phyloP scores from a whole-genome alignment of 2,797 vertebrate species.

The Triplophysa yarkandensis region DNA sequence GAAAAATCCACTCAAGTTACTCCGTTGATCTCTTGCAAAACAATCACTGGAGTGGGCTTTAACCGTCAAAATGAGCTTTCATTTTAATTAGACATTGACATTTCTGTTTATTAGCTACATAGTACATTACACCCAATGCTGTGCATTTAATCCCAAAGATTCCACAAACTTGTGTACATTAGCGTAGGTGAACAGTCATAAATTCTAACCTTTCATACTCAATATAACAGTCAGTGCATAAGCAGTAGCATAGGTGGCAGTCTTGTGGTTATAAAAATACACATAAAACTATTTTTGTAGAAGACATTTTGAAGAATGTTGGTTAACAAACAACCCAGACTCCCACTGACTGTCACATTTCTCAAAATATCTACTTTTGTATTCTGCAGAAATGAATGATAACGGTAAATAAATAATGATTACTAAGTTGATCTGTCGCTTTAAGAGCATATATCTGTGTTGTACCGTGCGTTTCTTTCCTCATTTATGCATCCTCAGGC shows the following conservation, averaged over 20 bases:
- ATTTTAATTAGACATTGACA: slow-evolving; percentile 64
- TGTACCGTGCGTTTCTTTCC: slow-evolving; percentile 41
- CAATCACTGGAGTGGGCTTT: not conserved
- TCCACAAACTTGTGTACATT: not conserved
- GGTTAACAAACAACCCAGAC: too few species aligned
- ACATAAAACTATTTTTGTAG: too few species aligned
- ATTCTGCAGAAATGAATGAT: too few species aligned
- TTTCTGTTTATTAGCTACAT: slow-evolving; percentile 61
- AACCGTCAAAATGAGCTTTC: slow-evolving; percentile 27
- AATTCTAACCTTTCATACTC: not conserved
- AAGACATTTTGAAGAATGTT: too few species aligned
- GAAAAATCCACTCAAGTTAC: not conserved
- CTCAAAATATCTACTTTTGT: too few species aligned
- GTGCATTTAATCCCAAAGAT: slow-evolving; percentile 36
- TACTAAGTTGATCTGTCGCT: slow-evolving; percentile 5
- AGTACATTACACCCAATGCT: slow-evolving; percentile 57
- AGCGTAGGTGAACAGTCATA: not conserved
- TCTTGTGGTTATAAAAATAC: not conserved
- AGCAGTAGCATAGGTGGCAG: not conserved
- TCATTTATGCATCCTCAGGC: slow-evolving; percentile 41
- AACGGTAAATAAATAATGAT: too few species aligned
- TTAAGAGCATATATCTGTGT: too few species aligned
- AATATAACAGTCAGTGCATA: not conserved
- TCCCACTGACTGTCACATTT: too few species aligned
- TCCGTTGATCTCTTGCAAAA: slow-evolving; percentile 30